phyloP scores from a whole-genome alignment of 2,113 vertebrate species.

The Platichthys stellatus region DNA sequence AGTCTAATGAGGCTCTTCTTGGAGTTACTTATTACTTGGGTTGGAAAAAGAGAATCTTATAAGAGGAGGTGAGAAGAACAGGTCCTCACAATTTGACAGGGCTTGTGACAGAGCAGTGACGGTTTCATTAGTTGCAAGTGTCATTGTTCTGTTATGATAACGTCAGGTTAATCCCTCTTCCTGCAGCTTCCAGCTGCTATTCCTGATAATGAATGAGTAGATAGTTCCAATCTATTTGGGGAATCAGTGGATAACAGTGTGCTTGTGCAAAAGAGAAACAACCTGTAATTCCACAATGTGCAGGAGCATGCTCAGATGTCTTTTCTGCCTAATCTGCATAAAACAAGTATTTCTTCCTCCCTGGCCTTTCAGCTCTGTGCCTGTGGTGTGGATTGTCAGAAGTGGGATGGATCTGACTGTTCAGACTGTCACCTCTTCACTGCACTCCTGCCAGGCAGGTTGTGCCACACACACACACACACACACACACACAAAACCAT shows the following conservation, averaged over 20 bases:
- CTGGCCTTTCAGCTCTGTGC: constrained; percentile 39
- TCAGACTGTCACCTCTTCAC: constrained; percentile 36
- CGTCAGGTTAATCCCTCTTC: neutral
- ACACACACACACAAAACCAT: constrained; percentile 11
- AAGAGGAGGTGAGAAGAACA: neutral
- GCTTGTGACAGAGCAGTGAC: neutral
- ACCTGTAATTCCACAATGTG: neutral
- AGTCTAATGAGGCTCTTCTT: neutral
- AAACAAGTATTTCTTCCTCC: constrained; percentile 21
- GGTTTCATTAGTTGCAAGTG: neutral
- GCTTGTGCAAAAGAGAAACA: neutral
- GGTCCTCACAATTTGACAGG: too few relatives aligned
- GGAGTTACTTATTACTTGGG: neutral
- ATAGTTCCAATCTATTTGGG: neutral
- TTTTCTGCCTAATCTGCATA: constrained; percentile 4
- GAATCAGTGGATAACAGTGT: neutral
- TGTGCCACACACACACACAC: constrained; percentile 12
- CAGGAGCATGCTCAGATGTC: neutral
- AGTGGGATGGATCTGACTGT: constrained; percentile 32
- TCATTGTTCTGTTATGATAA: constrained; percentile 8
- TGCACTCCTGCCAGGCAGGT: constrained; percentile 12
- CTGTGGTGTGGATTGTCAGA: constrained; percentile 22
- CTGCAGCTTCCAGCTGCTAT: neutral
- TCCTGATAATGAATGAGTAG: constrained; percentile 16
- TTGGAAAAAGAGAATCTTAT: neutral